Conservation (phyloP, 2,888 invertebrate species). For the Lepas anatifera region DNA sequence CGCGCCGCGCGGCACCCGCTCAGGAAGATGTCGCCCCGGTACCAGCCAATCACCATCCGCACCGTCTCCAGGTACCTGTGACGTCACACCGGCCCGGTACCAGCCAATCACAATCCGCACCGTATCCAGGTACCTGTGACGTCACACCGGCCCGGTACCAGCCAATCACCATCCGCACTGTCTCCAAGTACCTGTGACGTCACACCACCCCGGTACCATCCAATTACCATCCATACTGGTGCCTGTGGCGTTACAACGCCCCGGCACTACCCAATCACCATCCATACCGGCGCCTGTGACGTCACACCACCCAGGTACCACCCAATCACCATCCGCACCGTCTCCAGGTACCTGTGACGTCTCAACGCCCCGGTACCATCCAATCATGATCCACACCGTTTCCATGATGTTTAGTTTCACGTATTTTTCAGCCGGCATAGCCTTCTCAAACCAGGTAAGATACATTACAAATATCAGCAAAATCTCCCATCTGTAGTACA, state of each 20-base stretch:
- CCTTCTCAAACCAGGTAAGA: too few relatives aligned
- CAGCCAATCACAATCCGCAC: too few relatives aligned
- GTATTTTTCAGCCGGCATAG: too few relatives aligned
- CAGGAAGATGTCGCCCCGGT: neutral
- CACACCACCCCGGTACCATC: neutral
- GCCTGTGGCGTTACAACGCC: neutral
- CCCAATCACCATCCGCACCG: neutral
- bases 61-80: slow-evolving; percentile 7
- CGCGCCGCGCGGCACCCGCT: neutral
- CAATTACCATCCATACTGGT: neutral
- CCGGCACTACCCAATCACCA: too few relatives aligned
- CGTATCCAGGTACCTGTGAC: too few relatives aligned
- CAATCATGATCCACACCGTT: neutral
- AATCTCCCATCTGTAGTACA: too few relatives aligned
- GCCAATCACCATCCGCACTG: neutral
- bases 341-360: slow-evolving; percentile 4
- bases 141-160: neutral
- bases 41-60: slow-evolving; percentile 6
- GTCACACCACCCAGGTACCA: neutral
- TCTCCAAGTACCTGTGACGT: slow-evolving; percentile 3
- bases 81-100: neutral
- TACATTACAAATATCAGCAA: too few relatives aligned
- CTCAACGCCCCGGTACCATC: neutral
- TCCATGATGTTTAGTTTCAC: too few relatives aligned
- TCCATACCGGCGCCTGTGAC: too few relatives aligned